These are phyloP conservation scores for Stratiomys singularior DNA, from an alignment of 2,888 invertebrate genomes.

Conservation along the genomic window DNA sequence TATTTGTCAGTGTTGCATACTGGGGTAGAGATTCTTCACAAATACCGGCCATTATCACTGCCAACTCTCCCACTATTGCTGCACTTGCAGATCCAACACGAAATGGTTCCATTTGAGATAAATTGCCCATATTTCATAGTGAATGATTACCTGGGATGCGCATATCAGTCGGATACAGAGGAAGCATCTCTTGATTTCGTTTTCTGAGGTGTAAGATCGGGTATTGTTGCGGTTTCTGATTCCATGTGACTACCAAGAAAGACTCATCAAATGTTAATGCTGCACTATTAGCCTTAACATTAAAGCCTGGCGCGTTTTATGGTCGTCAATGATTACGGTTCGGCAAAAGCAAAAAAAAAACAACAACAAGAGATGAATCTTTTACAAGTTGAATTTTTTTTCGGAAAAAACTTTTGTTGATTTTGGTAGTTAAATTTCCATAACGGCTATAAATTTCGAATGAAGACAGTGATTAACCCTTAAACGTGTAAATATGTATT, in stretches of 20 bases:
- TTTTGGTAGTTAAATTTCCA: constrained; percentile 11
- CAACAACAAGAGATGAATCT: neutral
- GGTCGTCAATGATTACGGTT: neutral
- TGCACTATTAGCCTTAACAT: constrained; percentile 32
- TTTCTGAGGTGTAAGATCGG: neutral
- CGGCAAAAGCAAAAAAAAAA: neutral
- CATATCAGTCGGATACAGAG: neutral
- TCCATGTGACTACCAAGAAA: constrained; percentile 4
- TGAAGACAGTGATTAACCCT: neutral
- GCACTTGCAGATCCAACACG: neutral
- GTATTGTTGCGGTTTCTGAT: neutral
- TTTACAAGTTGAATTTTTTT: neutral
- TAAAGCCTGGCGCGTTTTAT: constrained; percentile 5
- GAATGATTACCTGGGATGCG: constrained; percentile 40
- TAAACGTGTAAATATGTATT: neutral
- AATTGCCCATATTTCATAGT: constrained; percentile 17
- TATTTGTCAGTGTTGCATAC: neutral
- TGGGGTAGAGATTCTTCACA: constrained; percentile 37
- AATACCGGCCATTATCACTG: constrained; percentile 35
- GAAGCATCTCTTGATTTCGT: neutral
- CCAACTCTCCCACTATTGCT: constrained; percentile 42
- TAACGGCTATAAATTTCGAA: neutral
- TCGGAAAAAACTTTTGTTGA: neutral
- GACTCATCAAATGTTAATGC: constrained; percentile 25
- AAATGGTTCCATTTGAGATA: neutral